Base-by-base conservation (phyloP, 2,888 invertebrate species). In the Pogonocherus hispidulus region DNA sequence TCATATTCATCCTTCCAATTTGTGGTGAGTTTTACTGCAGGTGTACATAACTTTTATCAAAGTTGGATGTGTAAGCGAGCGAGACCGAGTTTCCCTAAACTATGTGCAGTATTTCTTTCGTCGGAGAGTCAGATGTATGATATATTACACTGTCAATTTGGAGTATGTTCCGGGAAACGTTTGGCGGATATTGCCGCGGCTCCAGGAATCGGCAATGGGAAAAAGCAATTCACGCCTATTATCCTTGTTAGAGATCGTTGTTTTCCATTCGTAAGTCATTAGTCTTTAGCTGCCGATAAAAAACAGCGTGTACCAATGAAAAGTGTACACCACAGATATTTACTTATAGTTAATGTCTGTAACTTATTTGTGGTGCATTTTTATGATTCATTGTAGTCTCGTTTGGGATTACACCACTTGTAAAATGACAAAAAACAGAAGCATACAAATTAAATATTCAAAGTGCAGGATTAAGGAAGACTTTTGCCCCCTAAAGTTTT, bases 71-170 rank as follows among this genome's bases (percentile, higher is more conserved):
- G 32, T 32, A 32, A 32, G 32, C 32, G 32, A 32, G 32, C 41
- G 6, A 14, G 41, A 41, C 11, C 14, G 14, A 41, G 41, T n/a
- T n/a, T 9, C 4, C n/a, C 14, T 41, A 41, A 41, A 41, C 41
- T 14, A 41, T 41, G 14, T n/a, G 41, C 41, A 41, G 41, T 41
- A 41, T 41, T 41, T 41, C 41, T 41, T 41, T 41, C 41, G 41
- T 16, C 41, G 41, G 14, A 3, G 11, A 41, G 41, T 41, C 41
- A 41, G 41, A 41, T 41, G n/a, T 41, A 41, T 41, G 41, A 41
- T 41, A 41, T 41, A 41, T 41, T 16, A 14, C 16, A 11, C 5
- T 16, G 41, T 41, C 41, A 41, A 41, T 41, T 41, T 41, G 14
- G 41, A 41, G 41, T n/a, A 14, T n/a, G 41, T 41, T 41, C 41